Evolutionary conservation across 2,113 vertebrate species (phyloP).

Genomic region (Scatophagus argus): DNA sequence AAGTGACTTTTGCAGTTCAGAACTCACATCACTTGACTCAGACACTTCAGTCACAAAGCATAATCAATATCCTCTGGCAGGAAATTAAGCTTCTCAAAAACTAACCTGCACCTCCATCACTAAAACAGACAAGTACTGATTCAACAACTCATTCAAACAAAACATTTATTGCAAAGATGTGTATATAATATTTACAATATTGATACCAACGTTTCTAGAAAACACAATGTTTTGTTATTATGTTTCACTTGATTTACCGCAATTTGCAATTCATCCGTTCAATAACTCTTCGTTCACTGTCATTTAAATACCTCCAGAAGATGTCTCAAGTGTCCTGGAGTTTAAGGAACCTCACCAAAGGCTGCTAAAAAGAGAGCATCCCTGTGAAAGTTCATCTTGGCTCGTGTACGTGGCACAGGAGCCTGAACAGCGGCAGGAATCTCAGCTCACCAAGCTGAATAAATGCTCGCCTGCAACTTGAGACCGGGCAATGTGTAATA

Average conservation of each 20-base stretch:
- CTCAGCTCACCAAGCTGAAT: constrained; percentile 16
- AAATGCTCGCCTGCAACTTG: constrained; percentile 1
- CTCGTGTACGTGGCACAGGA: background rate
- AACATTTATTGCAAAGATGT: constrained; percentile 65
- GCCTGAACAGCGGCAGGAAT: constrained; percentile 1
- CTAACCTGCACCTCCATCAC: background rate
- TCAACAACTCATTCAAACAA: constrained; percentile 12
- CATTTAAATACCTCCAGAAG: background rate
- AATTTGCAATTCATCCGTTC: constrained; percentile 22
- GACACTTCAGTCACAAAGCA: background rate
- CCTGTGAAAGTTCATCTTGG: constrained; percentile 6
- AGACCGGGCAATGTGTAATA: background rate
- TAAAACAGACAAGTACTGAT: background rate
- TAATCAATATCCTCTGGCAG: background rate
- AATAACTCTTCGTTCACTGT: no score
- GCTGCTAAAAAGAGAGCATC: background rate
- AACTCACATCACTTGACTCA: background rate
- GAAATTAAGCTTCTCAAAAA: background rate
- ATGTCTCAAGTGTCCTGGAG: background rate
- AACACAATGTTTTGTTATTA: constrained; percentile 9
- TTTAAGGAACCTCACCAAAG: constrained; percentile 12
- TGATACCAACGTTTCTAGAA: constrained; percentile 5
- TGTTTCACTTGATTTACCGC: background rate
- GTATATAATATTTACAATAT: constrained; percentile 60
- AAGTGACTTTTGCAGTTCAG: background rate